Percentiles rank a stretch among this genome's conserved stretches.
phyloP scores from a whole-genome alignment of 2,797 vertebrate genomes.

The Liasis olivaceus region DNA sequence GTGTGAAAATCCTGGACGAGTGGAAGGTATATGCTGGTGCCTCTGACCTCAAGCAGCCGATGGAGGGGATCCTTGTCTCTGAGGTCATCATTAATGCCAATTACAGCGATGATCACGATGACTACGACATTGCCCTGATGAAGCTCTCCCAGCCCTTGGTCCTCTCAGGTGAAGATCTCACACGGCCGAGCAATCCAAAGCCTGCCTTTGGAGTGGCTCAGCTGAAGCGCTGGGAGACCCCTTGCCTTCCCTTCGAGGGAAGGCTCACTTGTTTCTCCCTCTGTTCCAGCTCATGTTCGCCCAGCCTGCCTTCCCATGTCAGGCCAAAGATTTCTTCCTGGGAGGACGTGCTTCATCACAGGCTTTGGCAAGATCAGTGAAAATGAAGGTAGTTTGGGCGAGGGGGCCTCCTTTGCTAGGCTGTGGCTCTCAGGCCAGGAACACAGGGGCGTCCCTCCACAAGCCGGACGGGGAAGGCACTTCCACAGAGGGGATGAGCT shows the following conservation, averaged over 20 bases:
- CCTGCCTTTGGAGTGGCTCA: background rate
- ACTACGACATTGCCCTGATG: slow-evolving; percentile 86
- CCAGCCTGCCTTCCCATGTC: slow-evolving; percentile 85
- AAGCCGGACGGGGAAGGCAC: too few species aligned
- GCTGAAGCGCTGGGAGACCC: too few species aligned
- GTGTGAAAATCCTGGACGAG: slow-evolving; percentile 58
- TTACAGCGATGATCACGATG: slow-evolving; percentile 76
- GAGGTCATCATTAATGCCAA: slow-evolving; percentile 83
- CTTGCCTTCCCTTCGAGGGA: rapidly evolving
- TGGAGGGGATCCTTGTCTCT: slow-evolving; percentile 68
- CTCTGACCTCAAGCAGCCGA: slow-evolving; percentile 71
- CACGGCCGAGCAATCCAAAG: background rate
- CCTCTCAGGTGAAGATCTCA: slow-evolving; percentile 63
- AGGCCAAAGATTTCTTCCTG: slow-evolving; percentile 74
- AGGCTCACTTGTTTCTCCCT: background rate
- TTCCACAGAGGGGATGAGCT: background rate
- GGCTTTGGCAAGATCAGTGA: slow-evolving; percentile 86
- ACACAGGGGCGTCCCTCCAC: too few species aligned
- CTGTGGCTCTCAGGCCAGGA: background rate
- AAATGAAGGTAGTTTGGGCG: slow-evolving; percentile 68
- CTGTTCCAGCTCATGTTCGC: slow-evolving; percentile 77
- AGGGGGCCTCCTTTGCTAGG: background rate
- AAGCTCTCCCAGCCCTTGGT: slow-evolving; percentile 75
- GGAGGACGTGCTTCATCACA: slow-evolving; percentile 83
- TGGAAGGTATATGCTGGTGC: slow-evolving; percentile 83